These are phyloP conservation scores for Dione vanillae DNA, from an alignment of 2,888 invertebrate genomes.

Conservation along the genomic window DNA sequence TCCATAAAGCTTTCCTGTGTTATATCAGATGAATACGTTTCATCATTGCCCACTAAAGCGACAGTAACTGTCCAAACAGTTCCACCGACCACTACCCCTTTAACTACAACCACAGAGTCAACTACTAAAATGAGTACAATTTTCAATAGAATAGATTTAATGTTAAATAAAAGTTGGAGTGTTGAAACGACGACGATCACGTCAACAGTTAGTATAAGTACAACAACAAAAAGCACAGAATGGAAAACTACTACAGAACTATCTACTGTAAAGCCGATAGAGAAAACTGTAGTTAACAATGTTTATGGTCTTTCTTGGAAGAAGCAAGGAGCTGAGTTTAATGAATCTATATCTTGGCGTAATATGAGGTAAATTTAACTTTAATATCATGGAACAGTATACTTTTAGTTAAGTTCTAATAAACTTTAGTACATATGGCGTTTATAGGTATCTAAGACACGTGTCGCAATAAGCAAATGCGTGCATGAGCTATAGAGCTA, in stretches of 20 bases:
- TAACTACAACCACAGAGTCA: conserved; percentile 71
- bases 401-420: not conserved
- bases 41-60: conserved; percentile 64
- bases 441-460: not conserved
- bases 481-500: not conserved
- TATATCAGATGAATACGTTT: conserved; percentile 75
- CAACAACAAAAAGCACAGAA: conserved; percentile 65
- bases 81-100: conserved; percentile 61
- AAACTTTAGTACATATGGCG: not conserved
- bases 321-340: conserved; percentile 77
- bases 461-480: no score
- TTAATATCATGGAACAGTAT: not conserved
- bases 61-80: conserved; percentile 60
- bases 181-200: conserved; percentile 77
- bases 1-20: conserved; percentile 88
- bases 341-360: conserved; percentile 72
- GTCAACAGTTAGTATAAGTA: conserved; percentile 77
- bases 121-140: conserved; percentile 76
- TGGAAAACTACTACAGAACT: conserved; percentile 62
- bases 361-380: conserved; percentile 70
- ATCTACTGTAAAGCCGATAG: conserved; percentile 60
- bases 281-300: conserved; percentile 69
- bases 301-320: conserved; percentile 77
- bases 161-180: conserved; percentile 82
- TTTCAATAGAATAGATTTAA: conserved; percentile 79